Evolutionary conservation across 1,140 invertebrate genomes (phyloP).

Genomic region (Macrosteles quadrilineatus): DNA sequence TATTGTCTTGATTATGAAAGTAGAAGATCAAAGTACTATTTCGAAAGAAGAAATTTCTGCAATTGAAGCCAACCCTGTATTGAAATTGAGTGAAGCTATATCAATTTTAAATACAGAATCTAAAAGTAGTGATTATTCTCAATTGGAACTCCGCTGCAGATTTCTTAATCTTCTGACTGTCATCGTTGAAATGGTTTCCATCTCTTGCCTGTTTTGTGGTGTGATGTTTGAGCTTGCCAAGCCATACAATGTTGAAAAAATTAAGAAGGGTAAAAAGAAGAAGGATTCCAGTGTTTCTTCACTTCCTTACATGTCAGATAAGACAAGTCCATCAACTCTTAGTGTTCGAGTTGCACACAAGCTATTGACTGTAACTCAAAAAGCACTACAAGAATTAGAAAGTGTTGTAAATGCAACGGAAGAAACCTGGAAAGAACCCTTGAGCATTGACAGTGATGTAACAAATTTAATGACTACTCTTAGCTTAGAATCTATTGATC

Average conservation of each 20-base stretch:
- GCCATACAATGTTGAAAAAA: neutral
- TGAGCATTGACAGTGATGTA: no score
- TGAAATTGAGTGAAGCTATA: neutral
- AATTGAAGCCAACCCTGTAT: neutral
- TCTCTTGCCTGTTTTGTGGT: constrained; percentile 17
- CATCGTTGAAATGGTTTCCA: constrained; percentile 16
- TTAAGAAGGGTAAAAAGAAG: neutral
- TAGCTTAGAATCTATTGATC: neutral
- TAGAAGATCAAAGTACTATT: neutral
- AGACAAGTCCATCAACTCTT: neutral
- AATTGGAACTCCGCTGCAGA: neutral
- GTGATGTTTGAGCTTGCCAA: neutral
- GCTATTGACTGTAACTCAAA: neutral
- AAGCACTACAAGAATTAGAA: no score
- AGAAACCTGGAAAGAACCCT: no score
- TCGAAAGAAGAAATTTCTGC: neutral
- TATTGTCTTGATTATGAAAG: neutral
- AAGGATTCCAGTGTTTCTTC: neutral
- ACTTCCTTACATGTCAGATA: no score
- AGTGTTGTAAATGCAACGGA: no score
- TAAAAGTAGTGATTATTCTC: neutral
- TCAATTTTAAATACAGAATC: neutral
- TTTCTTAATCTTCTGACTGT: constrained; percentile 5
- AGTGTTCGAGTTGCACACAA: neutral
- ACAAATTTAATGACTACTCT: no score